These are phyloP conservation scores for Phytoseiulus persimilis DNA, from an alignment of 2,888 invertebrate species.

Conservation along the genomic window DNA sequence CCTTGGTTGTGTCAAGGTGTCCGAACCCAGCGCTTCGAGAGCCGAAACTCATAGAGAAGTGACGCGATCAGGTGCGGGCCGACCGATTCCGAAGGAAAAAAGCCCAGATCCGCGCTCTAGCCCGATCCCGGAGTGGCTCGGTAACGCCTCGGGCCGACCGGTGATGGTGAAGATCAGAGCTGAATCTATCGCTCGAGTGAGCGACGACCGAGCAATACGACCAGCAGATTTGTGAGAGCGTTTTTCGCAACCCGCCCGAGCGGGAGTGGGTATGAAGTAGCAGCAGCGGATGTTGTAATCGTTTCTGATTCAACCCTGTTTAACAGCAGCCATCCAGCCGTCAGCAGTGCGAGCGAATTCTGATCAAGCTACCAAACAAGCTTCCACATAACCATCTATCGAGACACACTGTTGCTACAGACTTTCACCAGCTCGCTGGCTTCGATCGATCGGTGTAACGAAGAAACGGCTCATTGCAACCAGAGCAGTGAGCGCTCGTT, in stretches of 20 bases:
- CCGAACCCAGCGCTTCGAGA: too few species aligned
- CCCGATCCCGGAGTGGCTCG: background rate
- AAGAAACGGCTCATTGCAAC: too few species aligned
- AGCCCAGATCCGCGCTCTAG: too few species aligned
- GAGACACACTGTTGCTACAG: too few species aligned
- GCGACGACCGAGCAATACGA: background rate
- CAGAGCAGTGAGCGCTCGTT: too few species aligned
- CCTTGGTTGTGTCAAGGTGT: too few species aligned
- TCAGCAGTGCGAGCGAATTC: background rate
- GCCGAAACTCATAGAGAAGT: too few species aligned
- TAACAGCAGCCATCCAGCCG: background rate
- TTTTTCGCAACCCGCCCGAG: background rate
- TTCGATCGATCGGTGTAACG: too few species aligned
- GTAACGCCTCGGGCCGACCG: background rate
- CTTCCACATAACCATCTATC: background rate
- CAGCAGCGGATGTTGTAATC: slow-evolving; percentile 5
- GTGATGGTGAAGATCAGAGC: background rate
- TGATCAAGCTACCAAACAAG: background rate
- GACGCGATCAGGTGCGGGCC: too few species aligned
- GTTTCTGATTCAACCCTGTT: background rate
- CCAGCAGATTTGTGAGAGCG: background rate
- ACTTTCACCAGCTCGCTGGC: too few species aligned
- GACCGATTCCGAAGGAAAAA: too few species aligned
- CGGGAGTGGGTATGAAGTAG: background rate
- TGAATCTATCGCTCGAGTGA: background rate